These are phyloP conservation scores for Alloscopus bannaensis DNA, from an alignment of 2,888 invertebrate genomes.

Conservation along the genomic window DNA sequence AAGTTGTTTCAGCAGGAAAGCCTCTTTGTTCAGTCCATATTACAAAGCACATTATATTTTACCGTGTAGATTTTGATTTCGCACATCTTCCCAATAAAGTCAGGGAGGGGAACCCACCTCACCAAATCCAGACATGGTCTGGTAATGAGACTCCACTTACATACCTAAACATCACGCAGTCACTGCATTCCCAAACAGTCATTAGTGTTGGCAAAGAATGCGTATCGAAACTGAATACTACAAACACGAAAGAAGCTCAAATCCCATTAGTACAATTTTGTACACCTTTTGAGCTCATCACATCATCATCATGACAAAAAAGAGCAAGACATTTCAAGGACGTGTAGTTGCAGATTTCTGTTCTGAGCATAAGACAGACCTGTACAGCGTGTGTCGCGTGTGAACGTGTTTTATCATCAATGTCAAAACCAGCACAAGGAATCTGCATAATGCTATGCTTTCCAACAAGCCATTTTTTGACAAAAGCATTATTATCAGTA, in stretches of 20 bases:
- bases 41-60: no score
- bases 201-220: background rate
- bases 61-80: no score
- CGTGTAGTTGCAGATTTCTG: constrained; percentile 39
- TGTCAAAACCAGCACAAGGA: constrained; percentile 30
- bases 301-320: constrained; percentile 43
- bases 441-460: background rate
- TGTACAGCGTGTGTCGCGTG: background rate
- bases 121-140: background rate
- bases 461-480: background rate
- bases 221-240: no score
- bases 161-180: background rate
- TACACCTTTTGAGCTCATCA: constrained; percentile 45
- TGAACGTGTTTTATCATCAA: constrained; percentile 33
- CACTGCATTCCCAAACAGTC: background rate
- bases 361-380: constrained; percentile 9
- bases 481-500: no score
- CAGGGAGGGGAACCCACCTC: background rate
- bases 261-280: constrained; percentile 51
- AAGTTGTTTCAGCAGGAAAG: no score
- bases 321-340: constrained; percentile 53
- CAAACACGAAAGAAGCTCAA: no score
- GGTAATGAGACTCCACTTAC: background rate
- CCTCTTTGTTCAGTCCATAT: no score
- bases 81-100: background rate